A percentile compares a stretch with the other conserved stretches of the same genome.
phyloP scores from a whole-genome alignment of 2,113 vertebrate species.

The Spizaetus ornatus region DNA sequence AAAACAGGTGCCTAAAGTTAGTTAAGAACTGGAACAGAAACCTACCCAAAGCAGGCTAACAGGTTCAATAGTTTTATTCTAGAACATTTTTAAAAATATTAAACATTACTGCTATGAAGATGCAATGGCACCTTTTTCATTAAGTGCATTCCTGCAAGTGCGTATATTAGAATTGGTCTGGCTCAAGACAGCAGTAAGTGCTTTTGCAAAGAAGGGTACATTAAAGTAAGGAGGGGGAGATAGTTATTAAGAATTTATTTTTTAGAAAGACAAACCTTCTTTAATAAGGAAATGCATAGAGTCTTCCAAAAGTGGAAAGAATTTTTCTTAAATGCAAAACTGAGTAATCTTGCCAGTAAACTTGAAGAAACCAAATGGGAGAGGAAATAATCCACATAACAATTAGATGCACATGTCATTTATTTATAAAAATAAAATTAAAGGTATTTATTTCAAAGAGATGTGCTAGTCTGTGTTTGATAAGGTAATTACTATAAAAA shows the following conservation, averaged over 20 bases:
- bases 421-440: not conserved
- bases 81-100: not conserved
- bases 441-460: not conserved
- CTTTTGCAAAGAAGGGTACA: conserved; percentile 13
- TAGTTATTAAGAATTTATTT: conserved; percentile 43
- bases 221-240: not conserved
- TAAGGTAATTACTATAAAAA: not conserved
- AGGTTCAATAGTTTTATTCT: not conserved
- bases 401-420: not conserved
- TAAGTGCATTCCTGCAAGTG: not conserved
- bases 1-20: not conserved
- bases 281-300: conserved; percentile 9
- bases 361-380: not conserved
- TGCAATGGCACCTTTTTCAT: not conserved
- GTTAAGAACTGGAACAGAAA: not conserved
- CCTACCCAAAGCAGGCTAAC: not conserved
- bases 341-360: not conserved
- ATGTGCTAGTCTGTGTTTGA: not conserved
- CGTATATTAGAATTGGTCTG: not conserved
- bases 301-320: not conserved
- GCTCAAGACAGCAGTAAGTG: not conserved
- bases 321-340: conserved; percentile 33
- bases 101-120: not conserved
- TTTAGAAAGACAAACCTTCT: conserved; percentile 32
- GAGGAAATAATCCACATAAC: not conserved